Percentiles rank a stretch among this genome's conserved stretches.
Conservation (phyloP, 2,888 invertebrate genomes). For the Ceriagrion tenellum region DNA sequence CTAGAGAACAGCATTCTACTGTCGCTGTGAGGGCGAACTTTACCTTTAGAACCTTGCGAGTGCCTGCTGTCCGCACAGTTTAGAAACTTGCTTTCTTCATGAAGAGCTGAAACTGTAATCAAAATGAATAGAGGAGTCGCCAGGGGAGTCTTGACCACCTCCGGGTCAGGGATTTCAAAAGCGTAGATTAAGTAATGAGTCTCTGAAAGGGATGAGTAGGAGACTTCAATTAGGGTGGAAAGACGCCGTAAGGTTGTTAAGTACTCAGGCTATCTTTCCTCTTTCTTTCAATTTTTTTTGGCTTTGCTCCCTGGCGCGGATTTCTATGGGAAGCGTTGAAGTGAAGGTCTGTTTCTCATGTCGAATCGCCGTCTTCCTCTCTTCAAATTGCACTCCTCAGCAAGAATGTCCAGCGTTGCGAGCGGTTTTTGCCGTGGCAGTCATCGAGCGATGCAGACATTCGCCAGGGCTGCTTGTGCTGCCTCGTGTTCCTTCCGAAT, state of each 20-base stretch:
- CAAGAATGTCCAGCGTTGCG: not conserved
- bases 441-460: not conserved
- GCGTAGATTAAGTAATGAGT: slow-evolving; percentile 36
- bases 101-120: not conserved
- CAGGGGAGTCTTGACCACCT: not conserved
- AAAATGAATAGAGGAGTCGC: not conserved
- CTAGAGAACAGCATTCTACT: not conserved
- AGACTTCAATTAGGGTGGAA: slow-evolving; percentile 7
- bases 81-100: not conserved
- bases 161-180: not conserved
- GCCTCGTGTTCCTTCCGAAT: not conserved
- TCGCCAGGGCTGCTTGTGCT: not conserved
- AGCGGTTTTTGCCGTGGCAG: not conserved
- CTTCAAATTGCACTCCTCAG: not conserved
- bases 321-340: not conserved
- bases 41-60: not conserved
- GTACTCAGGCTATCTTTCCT: not conserved
- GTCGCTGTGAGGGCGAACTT: not conserved
- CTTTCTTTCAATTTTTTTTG: not conserved
- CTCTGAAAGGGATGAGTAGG: not conserved
- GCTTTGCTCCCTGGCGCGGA: not conserved
- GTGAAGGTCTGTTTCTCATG: not conserved
- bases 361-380: not conserved
- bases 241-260: not conserved
- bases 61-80: not conserved